Evolutionary conservation across 1,140 invertebrate species (phyloP), one percentile per base, ranked within the genome.

Genomic region (Lucilia cuprina): DNA sequence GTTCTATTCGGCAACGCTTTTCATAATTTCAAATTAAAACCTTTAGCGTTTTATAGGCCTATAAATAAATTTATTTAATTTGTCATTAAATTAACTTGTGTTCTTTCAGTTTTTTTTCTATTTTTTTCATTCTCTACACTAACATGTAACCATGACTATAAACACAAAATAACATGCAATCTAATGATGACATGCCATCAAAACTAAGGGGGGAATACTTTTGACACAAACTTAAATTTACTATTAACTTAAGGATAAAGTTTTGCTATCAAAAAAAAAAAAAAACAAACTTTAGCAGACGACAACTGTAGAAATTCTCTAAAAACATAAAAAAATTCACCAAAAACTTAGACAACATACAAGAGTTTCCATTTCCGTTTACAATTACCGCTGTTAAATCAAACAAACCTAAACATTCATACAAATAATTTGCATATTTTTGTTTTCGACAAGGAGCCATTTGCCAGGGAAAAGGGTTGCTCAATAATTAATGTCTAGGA

Each of bases 1-100:
- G 50, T 55, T 55, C 50, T 55, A 4, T n/a, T 0, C 25, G 25
- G 25, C 50, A 80, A 80, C 77, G 77, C 77, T 80, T 80, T 49
- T 25, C 41, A 80, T 80, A 80, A 80, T 80, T 70, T 80, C 77
- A 49, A 80, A 80, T 80, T 80, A 80, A 78, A 70, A 80, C 41
- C 77, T 47, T 80, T 49, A 50, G 41, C 74, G 35, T 77, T 55
- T 78, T 80, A 49, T 80, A 50, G 77, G 47, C 77, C 47, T 80
- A 80, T 80, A 80, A 80, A 80, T 80, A 80, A 80, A 80, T 80
- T 80, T 80, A 50, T 80, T 80, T 80, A 80, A 80, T 80, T 80
- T 41, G 41, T 80, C 77, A 80, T 80, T 80, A 80, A 77, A 77
- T 35, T 35, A 35, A 35, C 74, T 77, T 35, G 13, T 8, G 47